A percentile compares a stretch with the other conserved stretches of the same genome.
These are phyloP conservation scores for Oligia latruncula DNA, from an alignment of 2,888 invertebrate species.

Conservation along the genomic window DNA sequence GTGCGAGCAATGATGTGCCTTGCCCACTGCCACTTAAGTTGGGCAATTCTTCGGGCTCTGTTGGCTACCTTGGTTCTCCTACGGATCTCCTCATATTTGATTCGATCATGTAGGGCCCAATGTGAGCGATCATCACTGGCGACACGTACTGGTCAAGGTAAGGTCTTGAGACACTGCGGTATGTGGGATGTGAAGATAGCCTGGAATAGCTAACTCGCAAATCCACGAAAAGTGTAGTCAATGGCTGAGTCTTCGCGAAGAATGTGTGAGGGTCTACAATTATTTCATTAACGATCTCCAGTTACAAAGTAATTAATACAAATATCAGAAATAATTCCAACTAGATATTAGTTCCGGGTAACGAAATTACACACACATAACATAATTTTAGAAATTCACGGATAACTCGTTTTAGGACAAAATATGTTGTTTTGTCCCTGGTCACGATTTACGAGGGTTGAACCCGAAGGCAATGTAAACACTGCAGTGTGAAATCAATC, in stretches of 20 bases:
- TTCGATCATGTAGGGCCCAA: not conserved
- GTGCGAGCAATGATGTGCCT: no score
- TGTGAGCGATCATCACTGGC: not conserved
- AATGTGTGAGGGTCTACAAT: not conserved
- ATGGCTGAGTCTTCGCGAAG: no score
- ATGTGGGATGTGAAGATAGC: no score
- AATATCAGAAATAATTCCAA: slow-evolving; percentile 60
- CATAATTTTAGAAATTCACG: slow-evolving; percentile 72
- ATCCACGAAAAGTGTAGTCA: no score
- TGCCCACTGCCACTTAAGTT: no score
- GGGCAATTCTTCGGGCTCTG: no score
- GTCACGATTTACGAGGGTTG: slow-evolving; percentile 74
- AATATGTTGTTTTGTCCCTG: slow-evolving; percentile 75
- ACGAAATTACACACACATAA: slow-evolving; percentile 67
- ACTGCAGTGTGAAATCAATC: slow-evolving; percentile 35
- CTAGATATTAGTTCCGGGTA: slow-evolving; percentile 47
- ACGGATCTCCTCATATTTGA: no score
- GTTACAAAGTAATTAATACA: slow-evolving; percentile 35
- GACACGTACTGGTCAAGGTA: not conserved
- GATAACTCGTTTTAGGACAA: slow-evolving; percentile 69
- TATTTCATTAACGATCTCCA: not conserved
- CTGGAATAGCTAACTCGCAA: not conserved
- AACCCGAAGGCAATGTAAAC: slow-evolving; percentile 31
- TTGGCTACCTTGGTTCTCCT: no score
- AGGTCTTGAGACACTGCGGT: not conserved